These are phyloP conservation scores for Operophtera brumata DNA, from an alignment of 2,888 invertebrate species.

Conservation along the genomic window DNA sequence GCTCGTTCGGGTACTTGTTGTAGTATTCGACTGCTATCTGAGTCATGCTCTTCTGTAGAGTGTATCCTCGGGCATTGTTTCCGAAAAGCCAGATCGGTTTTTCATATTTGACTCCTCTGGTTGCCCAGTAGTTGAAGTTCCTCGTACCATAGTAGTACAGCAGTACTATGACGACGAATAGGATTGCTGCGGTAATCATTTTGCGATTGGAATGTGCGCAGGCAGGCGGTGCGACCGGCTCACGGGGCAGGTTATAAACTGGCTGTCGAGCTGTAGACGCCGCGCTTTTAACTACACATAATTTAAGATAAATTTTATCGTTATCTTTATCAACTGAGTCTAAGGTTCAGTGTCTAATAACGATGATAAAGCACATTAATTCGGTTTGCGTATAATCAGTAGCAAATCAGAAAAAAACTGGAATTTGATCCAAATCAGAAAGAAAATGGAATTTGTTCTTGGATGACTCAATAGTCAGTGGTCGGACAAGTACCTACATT, in stretches of 20 bases:
- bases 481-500: too few relatives aligned
- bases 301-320: too few relatives aligned
- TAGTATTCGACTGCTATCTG: background rate
- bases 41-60: background rate
- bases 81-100: constrained; percentile 15
- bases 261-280: background rate
- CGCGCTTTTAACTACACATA: background rate
- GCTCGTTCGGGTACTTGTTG: background rate
- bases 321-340: too few relatives aligned
- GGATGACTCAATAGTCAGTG: too few relatives aligned
- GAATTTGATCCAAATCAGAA: too few relatives aligned
- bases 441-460: too few relatives aligned
- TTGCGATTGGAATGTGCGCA: background rate
- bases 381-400: too few relatives aligned
- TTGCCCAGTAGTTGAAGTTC: constrained; percentile 15
- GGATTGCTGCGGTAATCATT: background rate
- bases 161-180: background rate
- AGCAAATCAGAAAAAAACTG: too few relatives aligned
- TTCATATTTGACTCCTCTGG: constrained; percentile 9
- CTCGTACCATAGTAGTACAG: background rate
- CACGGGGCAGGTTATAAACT: background rate
- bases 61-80: background rate
- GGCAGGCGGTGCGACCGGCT: background rate
- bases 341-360: background rate
- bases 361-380: background rate